These are phyloP conservation scores for Sciurus niger DNA, from an alignment of 2,113 vertebrate species.

Conservation along the genomic window DNA sequence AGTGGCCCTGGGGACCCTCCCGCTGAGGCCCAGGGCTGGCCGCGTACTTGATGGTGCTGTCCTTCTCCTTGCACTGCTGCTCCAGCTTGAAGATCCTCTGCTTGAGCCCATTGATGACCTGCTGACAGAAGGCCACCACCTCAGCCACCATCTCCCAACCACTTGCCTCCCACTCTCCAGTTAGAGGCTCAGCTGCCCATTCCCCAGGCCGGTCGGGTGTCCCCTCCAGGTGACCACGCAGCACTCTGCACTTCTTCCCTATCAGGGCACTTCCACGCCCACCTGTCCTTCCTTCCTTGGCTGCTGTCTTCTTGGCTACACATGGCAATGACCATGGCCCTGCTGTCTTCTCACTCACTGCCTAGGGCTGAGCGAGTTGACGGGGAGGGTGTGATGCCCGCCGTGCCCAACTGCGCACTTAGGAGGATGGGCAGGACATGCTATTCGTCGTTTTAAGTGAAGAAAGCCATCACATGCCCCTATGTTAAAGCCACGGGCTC, in stretches of 20 bases:
- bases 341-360: background rate
- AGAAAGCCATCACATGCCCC: background rate
- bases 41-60: conserved; percentile 91
- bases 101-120: conserved; percentile 94
- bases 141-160: background rate
- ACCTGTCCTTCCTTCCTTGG: background rate
- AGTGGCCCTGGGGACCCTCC: background rate
- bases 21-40: fast-evolving
- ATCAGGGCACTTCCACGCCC: fast-evolving
- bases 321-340: fast-evolving
- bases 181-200: background rate
- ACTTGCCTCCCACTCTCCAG: background rate
- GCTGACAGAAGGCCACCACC: conserved; percentile 45
- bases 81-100: conserved; percentile 95
- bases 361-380: no score
- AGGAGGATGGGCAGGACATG: fast-evolving
- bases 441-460: fast-evolving
- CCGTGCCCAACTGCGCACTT: background rate
- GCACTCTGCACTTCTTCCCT: fast-evolving
- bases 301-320: fast-evolving
- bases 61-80: conserved; percentile 95
- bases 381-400: background rate
- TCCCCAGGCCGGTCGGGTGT: background rate
- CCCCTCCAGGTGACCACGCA: background rate
- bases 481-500: no score